Base-by-base conservation (phyloP, 92 coral and sea anemone species). In the Ricordea florida region DNA sequence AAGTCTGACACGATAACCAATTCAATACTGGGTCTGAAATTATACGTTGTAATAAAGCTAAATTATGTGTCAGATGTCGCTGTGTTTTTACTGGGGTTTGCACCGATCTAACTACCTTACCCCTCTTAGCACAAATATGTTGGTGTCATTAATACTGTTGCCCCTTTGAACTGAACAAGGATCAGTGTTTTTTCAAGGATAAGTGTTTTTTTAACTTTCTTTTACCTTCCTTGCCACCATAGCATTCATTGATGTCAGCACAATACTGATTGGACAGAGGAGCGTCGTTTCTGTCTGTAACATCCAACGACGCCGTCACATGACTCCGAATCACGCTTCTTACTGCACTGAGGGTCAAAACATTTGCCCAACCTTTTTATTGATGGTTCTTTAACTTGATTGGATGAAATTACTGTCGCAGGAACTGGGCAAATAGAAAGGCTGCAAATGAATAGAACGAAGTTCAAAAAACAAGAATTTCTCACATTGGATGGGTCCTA, bases 381-480 rank as follows among this genome's bases (percentile, higher is more conserved):
- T 31, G 78, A 71, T 21, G 56, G 56, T 37, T 79, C 85, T 2
- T 45, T 51, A 6, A 79, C 65, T 47, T 15, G 43, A 23, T 57
- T 62, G 8, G 75, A 61, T 0, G 38, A 24, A 3, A 79, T 63
- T n/a, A 85, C 75, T 5, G 77, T 40, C 8, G 85, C 81, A 9
- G 90, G 86, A 0, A 85, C 86, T 3, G 90, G 86, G 47, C 86
- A 85, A 16, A 85, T 64, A 8, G 90, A 47, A 30, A 27, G 50
- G 3, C 90, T 85, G 34, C 17, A 6, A 24, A 33, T 5, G 15
- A 45, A 36, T 3, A 41, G 22, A 0, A 38, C 16, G 31, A 36
- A 15, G 15, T 7, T 47, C 55, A 9, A n/a, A n/a, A n/a, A n/a
- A n/a, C n/a, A n/a, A n/a, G n/a, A n/a, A n/a, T 18, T 47, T 47